Base-by-base conservation (phyloP, 2,113 vertebrate genomes). In the Stictonetta naevosa region DNA sequence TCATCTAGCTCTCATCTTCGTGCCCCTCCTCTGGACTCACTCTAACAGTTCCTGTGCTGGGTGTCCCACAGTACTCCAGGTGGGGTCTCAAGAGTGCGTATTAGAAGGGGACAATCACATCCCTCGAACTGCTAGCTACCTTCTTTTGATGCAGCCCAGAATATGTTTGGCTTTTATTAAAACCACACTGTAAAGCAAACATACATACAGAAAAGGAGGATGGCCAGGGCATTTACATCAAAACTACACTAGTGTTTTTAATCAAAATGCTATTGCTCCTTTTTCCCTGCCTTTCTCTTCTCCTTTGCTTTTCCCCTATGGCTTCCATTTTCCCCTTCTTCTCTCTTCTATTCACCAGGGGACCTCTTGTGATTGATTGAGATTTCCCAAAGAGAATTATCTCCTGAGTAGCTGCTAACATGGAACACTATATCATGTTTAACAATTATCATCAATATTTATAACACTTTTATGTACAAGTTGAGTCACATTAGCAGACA, bases 391-490 rank as follows among this genome's bases (percentile, higher is more conserved):
- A 34, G 19, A 60, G 11, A 46, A 56, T 83, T 72, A 56, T 71
- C 36, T 92, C 72, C 33, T 26, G n/a, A 77, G 25, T 34, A 82
- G 46, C 15, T 64, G 19, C 40, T 88, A 62, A 34, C 73, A 48
- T 7, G 8, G 29, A 75, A 81, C 42, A 56, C 36, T 78, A 18
- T 63, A 78, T 48, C 50, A 56, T 78, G 10, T 55, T 94, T 92
- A 92, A 86, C 14, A 84, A 67, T 86, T 88, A 42, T 31, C 42
- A 94, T 88, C 68, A 96, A 86, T 56, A 83, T 93, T 89, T 91
- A 86, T 86, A 84, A 75, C 46, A 72, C 19, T 81, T 88, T 78
- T 69, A 72, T 66, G 46, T 59, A 77, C 46, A 78, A 81, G 38
- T 67, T 86, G 56, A 88, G 77, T 59, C 73, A 82, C 42, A 86